A percentile compares a stretch with the other conserved stretches of the same genome.
Evolutionary conservation across 2,113 vertebrate species (phyloP).

Genomic region (Oxyura jamaicensis): DNA sequence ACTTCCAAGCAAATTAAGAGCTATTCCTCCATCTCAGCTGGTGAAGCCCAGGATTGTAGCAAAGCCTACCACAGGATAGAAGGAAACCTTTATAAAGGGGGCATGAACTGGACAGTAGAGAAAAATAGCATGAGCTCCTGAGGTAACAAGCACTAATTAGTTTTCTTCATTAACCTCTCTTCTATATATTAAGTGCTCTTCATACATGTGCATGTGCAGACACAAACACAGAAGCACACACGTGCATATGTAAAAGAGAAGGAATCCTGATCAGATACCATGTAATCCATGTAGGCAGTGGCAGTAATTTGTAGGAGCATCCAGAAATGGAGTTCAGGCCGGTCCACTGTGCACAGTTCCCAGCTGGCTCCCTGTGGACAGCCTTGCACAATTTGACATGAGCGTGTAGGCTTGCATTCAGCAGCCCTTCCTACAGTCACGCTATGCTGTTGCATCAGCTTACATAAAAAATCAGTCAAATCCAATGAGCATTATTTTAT

Average conservation of each 20-base stretch:
- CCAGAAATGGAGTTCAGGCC: not conserved
- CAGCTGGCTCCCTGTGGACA: not conserved
- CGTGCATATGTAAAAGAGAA: not conserved
- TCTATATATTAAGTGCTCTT: not conserved
- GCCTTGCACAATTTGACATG: not conserved
- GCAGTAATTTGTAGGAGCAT: not conserved
- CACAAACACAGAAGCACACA: not conserved
- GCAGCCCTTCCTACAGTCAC: not conserved
- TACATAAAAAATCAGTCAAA: not conserved
- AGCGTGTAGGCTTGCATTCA: not conserved
- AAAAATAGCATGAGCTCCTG: not conserved
- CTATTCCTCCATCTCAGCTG: constrained; percentile 50
- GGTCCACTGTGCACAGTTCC: not conserved
- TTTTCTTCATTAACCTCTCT: not conserved
- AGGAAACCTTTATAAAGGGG: constrained; percentile 13
- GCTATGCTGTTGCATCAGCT: not conserved
- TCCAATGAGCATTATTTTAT: accelerated
- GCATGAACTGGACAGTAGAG: not conserved
- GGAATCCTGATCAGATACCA: not conserved
- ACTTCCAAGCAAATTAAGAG: constrained; percentile 62
- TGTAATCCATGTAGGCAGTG: not conserved
- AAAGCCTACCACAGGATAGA: constrained; percentile 36
- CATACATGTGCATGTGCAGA: no score
- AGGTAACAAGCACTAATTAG: not conserved
- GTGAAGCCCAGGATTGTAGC: not conserved